Evolutionary conservation across 2,113 vertebrate genomes (phyloP).

Genomic region (Cacatua alba): DNA sequence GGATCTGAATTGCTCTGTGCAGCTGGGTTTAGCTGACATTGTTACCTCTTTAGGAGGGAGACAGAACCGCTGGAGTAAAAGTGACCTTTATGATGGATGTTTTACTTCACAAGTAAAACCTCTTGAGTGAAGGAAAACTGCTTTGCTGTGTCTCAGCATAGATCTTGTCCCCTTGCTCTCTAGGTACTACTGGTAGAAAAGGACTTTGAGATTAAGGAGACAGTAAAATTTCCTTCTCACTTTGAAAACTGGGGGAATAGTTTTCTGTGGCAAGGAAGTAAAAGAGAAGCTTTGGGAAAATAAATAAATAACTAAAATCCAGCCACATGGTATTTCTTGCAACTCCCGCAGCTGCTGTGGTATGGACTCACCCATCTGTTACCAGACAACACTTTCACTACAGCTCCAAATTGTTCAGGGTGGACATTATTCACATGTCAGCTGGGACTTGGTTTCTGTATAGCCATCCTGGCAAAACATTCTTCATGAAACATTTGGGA

Average conservation of each 20-base stretch:
- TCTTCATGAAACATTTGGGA: slow-evolving; percentile 51
- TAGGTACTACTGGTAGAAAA: not conserved
- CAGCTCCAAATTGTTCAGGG: slow-evolving; percentile 19
- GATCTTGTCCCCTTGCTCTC: not conserved
- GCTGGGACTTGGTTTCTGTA: slow-evolving; percentile 24
- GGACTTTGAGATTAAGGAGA: slow-evolving; percentile 42
- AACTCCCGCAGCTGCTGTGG: slow-evolving; percentile 29
- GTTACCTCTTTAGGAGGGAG: not conserved
- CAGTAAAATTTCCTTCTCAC: slow-evolving; percentile 46
- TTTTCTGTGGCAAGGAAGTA: not conserved
- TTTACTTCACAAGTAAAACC: slow-evolving; percentile 20
- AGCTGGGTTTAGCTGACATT: not conserved
- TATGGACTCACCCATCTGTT: slow-evolving; percentile 47
- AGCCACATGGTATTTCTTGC: slow-evolving; percentile 25
- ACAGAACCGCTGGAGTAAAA: not conserved
- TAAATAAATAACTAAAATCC: not conserved
- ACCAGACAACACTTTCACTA: slow-evolving; percentile 10
- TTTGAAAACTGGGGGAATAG: slow-evolving; percentile 53
- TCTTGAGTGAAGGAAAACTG: slow-evolving; percentile 29
- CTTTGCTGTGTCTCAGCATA: not conserved
- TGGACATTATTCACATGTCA: slow-evolving; percentile 56
- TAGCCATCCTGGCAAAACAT: slow-evolving; percentile 6
- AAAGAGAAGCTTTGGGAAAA: not conserved
- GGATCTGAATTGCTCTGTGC: slow-evolving; percentile 10
- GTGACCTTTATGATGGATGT: slow-evolving; percentile 31